These are phyloP conservation scores for Lipotes vexillifer DNA, from an alignment of 2,113 vertebrate species.

Conservation along the genomic window DNA sequence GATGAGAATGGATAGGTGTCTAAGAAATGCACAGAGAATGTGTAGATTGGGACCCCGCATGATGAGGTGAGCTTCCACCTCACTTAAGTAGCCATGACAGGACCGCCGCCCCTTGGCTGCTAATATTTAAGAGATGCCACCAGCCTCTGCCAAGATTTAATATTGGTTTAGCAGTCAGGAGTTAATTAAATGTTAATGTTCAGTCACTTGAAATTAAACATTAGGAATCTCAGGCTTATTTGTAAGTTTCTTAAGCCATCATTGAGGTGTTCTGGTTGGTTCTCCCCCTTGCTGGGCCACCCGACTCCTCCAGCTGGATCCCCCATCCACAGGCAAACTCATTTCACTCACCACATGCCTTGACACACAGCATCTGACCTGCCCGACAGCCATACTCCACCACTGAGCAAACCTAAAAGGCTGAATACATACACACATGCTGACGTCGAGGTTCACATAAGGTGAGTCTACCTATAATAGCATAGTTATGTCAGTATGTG, in stretches of 20 bases:
- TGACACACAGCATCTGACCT: conserved; percentile 12
- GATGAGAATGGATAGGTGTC: neutral
- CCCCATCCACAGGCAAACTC: neutral
- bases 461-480: neutral
- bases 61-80: neutral
- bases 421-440: neutral
- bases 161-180: conserved; percentile 68
- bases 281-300: neutral
- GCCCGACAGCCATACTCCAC: neutral
- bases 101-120: neutral
- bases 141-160: conserved; percentile 33
- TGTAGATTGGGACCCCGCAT: accelerated
- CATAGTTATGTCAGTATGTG: neutral
- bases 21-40: too few relatives aligned
- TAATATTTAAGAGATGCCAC: conserved; percentile 1
- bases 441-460: neutral
- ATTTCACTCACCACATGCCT: conserved; percentile 3
- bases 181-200: conserved; percentile 71
- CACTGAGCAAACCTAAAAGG: neutral
- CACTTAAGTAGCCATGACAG: neutral
- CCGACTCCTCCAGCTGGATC: neutral
- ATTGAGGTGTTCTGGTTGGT: conserved; percentile 48
- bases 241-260: conserved; percentile 65
- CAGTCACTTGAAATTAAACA: conserved; percentile 66
- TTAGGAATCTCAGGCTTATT: conserved; percentile 61